Evolutionary conservation across 2,888 invertebrate genomes (phyloP).

Genomic region (Protophormia terraenovae): DNA sequence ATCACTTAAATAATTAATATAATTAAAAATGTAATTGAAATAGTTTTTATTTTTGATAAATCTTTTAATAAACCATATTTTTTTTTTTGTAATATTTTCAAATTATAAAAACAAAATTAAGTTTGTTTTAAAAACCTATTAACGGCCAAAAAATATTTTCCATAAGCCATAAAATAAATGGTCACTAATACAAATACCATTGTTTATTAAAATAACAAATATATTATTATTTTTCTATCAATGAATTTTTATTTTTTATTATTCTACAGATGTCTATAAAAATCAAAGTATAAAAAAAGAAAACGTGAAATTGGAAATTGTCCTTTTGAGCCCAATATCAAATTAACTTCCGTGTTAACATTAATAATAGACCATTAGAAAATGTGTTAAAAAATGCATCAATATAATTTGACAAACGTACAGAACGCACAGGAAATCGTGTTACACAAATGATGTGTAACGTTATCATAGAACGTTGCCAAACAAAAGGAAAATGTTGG

Average conservation of each 20-base stretch:
- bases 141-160: neutral
- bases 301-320: neutral
- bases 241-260: conserved; percentile 14
- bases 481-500: neutral
- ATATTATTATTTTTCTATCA: conserved; percentile 1
- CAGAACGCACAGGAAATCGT: conserved; percentile 62
- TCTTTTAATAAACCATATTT: too few species aligned
- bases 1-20: too few species aligned
- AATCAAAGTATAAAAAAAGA: conserved; percentile 1
- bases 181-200: neutral
- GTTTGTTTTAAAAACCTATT: too few species aligned
- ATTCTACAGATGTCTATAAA: conserved; percentile 4
- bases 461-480: conserved; percentile 34
- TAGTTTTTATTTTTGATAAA: too few species aligned
- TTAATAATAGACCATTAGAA: conserved; percentile 44
- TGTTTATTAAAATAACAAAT: conserved; percentile 8
- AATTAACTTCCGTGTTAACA: conserved; percentile 64
- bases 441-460: conserved; percentile 66
- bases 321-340: too few species aligned
- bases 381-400: conserved; percentile 58
- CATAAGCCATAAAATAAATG: neutral
- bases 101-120: too few species aligned
- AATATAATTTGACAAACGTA: conserved; percentile 53
- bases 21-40: too few species aligned
- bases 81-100: too few species aligned